A percentile compares a stretch with the other conserved stretches of the same genome.
These are phyloP conservation scores for Leptodirus hochenwartii DNA, from an alignment of 2,888 invertebrate species.

Conservation along the genomic window DNA sequence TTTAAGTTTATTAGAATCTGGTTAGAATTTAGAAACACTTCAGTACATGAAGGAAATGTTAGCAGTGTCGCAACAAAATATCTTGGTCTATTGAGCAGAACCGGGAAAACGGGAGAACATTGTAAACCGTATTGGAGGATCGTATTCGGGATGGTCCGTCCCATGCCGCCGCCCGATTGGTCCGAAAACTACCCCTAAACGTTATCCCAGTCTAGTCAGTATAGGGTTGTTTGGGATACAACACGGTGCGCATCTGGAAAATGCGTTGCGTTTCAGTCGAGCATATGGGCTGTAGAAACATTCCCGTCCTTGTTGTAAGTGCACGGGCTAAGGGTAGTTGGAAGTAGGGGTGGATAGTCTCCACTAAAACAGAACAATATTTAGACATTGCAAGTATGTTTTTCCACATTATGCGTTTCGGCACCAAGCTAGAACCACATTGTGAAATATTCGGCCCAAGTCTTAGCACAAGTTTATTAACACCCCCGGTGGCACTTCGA, in stretches of 20 bases:
- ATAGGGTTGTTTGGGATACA: constrained; percentile 24
- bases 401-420: constrained; percentile 26
- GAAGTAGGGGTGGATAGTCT: constrained; percentile 18
- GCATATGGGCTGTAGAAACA: constrained; percentile 8
- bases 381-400: constrained; percentile 26
- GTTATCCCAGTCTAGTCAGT: constrained; percentile 27
- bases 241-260: constrained; percentile 6
- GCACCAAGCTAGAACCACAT: constrained; percentile 19
- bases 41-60: too few species aligned
- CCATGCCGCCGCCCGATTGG: constrained; percentile 25
- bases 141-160: constrained; percentile 29
- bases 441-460: too few species aligned
- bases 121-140: constrained; percentile 31
- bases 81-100: too few species aligned
- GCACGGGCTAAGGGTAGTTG: constrained; percentile 10
- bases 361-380: constrained; percentile 28
- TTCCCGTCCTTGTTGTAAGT: constrained; percentile 16
- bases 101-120: too few species aligned
- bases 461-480: too few species aligned
- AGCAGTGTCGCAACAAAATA: too few species aligned
- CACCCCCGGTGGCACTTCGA: too few species aligned
- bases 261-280: constrained; percentile 13
- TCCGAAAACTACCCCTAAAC: constrained; percentile 25
- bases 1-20: too few species aligned
- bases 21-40: too few species aligned